Percentiles rank a stretch among this genome's conserved stretches.
Conservation (phyloP, 2,113 vertebrate species). For the Anhinga rufa region DNA sequence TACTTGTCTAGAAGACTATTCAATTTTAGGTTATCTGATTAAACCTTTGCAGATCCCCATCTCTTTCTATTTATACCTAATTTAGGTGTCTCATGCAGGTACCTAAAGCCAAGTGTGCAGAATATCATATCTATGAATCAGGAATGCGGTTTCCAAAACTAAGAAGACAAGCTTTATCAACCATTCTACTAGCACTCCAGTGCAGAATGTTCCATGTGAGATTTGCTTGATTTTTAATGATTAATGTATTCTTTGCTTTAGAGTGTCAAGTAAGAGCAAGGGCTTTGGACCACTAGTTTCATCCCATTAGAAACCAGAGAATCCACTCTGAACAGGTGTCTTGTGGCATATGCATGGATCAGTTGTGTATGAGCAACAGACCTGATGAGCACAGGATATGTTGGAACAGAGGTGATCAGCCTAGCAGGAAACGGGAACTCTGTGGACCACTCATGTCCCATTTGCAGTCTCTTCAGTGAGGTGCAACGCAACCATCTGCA, state of each 20-base stretch:
- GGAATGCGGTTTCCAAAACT: background rate
- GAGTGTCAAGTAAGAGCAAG: background rate
- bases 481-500: background rate
- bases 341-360: background rate
- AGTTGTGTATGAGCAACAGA: accelerated
- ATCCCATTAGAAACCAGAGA: background rate
- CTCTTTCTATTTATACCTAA: background rate
- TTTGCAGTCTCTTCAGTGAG: background rate
- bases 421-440: background rate
- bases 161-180: background rate
- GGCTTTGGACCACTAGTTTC: background rate
- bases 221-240: background rate
- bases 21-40: background rate
- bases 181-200: background rate
- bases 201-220: background rate
- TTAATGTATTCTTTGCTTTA: background rate
- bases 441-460: background rate
- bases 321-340: background rate
- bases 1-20: background rate
- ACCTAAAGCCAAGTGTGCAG: background rate
- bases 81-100: background rate
- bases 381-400: background rate
- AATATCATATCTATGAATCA: background rate
- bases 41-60: background rate
- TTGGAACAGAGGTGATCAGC: background rate